Base-by-base conservation (phyloP, 2,797 vertebrate genomes). In the Sebastes itinus region DNA sequence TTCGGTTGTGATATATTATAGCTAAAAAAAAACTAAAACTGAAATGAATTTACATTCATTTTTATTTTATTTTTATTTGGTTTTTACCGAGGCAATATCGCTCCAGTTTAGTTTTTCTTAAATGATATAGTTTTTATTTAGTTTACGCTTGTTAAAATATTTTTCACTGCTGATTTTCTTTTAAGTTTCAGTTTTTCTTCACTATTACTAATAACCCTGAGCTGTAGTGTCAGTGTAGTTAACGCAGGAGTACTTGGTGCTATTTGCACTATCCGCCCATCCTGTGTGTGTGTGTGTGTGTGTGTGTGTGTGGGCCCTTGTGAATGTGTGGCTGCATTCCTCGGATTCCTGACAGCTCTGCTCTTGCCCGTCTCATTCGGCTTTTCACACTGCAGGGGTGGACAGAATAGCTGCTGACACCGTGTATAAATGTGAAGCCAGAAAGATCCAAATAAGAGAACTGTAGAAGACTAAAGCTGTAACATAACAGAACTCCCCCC, bases 261-360 rank as follows among this genome's bases (percentile, higher is more conserved):
- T 38, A 4, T 58, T 56, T 75, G 8, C 13, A 58, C 25, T 60
- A n/a, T 67, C 46, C 16, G 5, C 68, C 46, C 33, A 67, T 30
- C 33, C 20, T 11, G 27, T 20, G 20, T 54, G 35, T 22, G 22
- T 30, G 38, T 12, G 11, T 32, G 38, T 14, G 13, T 42, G 13
- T 42, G 5, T 42, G 5, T 33, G 33, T 16, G 38, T 42, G 38
- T 42, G 13, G 38, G 38, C 38, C 38, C 16, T 23, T 11, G 27
- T 20, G 16, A 54, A 35, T 22, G 22, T 32, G 49, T 23, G 22
- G 10, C 23, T 58, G 61, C 82, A 90, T 92, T 92, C 85, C 54
- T 79, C 27, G 81, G 52, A 86, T 90, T 89, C 72, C 84, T 54
- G 32, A 62, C 79, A 78, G 80, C 69, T 84, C 83, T 67, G 58